Base-by-base conservation (phyloP, 2,113 vertebrate species). In the Bubo scandiacus region DNA sequence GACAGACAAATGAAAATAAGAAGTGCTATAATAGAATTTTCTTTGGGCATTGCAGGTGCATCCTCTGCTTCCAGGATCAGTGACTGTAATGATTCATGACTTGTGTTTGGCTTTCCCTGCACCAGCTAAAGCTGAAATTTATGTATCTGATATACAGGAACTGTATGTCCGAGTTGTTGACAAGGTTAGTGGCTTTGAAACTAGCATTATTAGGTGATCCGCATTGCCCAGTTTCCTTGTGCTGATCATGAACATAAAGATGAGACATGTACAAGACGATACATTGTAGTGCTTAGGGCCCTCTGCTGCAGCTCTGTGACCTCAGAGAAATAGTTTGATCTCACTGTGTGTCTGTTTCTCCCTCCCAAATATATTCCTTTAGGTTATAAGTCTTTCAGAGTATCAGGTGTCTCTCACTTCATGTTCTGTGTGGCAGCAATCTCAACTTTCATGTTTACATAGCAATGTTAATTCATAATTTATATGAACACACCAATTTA, bases 31-130 rank as follows among this genome's bases (percentile, higher is more conserved):
- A 89, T 14, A 58, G 19, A 34, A 26, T 65, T 91, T 90, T 15
- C 32, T 73, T 65, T 61, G 71, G 51, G 19, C 79, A 36, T 52
- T 80, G 62, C 98, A 99, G 99, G 98, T 99, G 36, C 97, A 97
- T 67, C 99, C 99, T 18, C 47, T 99, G 83, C 97, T 97, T 42
- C 98, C 98, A 8, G 98, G 98, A 81, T 94, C 91, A 2, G 96
- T 99, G n/a, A 98, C 98, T 34, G 92, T 99, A 90, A 98, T 99
- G 98, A 98, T 99, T 94, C 99, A 99, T 23, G 99, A 99, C 97
- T 97, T 99, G 86, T 99, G 99, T 90, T 96, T 99, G 85, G 97
- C 98, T 47, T 99, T 99, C 94, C 98, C 98, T 7, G 95, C 98
- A 11, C 98, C 99, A 2, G 99, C 99, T 25, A 98, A 97, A 87